Conservation (phyloP, 1,140 invertebrate species). For the Drosophila eugracilis region DNA sequence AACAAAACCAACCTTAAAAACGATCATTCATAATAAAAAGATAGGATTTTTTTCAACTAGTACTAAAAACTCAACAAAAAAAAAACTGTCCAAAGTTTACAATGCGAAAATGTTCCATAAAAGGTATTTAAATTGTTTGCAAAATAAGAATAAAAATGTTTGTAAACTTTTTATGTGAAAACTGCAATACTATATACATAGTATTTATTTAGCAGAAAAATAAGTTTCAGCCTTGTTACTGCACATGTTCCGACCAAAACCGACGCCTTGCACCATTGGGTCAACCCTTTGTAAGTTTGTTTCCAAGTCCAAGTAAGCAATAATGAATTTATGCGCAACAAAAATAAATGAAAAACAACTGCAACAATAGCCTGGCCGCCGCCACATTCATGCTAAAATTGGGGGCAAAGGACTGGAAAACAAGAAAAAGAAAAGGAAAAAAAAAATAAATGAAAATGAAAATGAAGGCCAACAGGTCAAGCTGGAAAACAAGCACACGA, state of each 20-base stretch:
- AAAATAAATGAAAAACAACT: slow-evolving; percentile 18
- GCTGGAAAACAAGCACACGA: slow-evolving; percentile 2
- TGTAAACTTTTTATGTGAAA: too few species aligned
- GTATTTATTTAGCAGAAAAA: background rate
- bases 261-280: background rate
- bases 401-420: slow-evolving; percentile 31
- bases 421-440: background rate
- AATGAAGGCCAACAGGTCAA: slow-evolving; percentile 38
- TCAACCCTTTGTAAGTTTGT: slow-evolving; percentile 17
- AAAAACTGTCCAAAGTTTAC: too few species aligned
- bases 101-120: too few species aligned
- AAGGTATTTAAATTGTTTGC: too few species aligned
- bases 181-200: too few species aligned
- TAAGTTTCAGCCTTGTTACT: background rate
- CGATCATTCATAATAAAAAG: too few species aligned
- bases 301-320: slow-evolving; percentile 25
- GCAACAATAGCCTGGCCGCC: too few species aligned
- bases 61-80: too few species aligned
- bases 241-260: background rate
- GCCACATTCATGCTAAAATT: slow-evolving; percentile 36
- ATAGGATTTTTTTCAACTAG: too few species aligned
- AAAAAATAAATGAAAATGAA: background rate
- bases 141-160: too few species aligned
- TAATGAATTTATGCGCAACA: slow-evolving; percentile 27
- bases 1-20: too few species aligned